These are phyloP conservation scores for Chelonoidis abingdonii DNA, from an alignment of 2,113 vertebrate species.

Conservation along the genomic window DNA sequence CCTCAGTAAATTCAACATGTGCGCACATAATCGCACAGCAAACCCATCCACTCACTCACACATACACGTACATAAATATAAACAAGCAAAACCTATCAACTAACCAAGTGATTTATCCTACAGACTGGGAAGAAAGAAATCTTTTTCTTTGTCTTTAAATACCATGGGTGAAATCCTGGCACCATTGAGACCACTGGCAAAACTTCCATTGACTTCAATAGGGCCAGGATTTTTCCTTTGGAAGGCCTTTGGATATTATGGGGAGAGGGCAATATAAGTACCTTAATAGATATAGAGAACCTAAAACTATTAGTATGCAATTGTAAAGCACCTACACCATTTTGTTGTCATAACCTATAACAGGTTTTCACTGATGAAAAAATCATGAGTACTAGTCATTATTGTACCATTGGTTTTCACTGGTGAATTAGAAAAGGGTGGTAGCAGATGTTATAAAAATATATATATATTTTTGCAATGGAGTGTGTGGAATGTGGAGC, in stretches of 20 bases:
- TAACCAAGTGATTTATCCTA: not conserved
- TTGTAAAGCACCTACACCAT: not conserved
- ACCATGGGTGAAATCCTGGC: not conserved
- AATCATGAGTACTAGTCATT: not conserved
- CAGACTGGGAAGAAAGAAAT: not conserved
- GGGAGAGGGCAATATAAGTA: not conserved
- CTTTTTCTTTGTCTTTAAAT: not conserved
- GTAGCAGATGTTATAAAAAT: not conserved
- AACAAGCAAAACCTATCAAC: conserved; percentile 17
- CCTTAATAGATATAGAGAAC: not conserved
- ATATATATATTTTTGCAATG: not conserved
- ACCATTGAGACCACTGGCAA: not conserved
- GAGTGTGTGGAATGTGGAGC: not conserved
- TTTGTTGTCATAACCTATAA: not conserved
- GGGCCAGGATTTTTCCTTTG: not conserved
- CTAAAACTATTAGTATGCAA: not conserved
- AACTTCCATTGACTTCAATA: not conserved
- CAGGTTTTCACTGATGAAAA: conserved; percentile 13
- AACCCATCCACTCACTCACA: not conserved
- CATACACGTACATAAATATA: not conserved
- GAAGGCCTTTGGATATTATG: not conserved
- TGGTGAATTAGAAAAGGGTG: not conserved
- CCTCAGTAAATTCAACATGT: not conserved
- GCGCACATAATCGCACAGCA: not conserved
- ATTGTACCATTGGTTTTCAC: not conserved